These are phyloP conservation scores for Rhincodon typus DNA, from an alignment of 2,797 vertebrate genomes.

Conservation along the genomic window DNA sequence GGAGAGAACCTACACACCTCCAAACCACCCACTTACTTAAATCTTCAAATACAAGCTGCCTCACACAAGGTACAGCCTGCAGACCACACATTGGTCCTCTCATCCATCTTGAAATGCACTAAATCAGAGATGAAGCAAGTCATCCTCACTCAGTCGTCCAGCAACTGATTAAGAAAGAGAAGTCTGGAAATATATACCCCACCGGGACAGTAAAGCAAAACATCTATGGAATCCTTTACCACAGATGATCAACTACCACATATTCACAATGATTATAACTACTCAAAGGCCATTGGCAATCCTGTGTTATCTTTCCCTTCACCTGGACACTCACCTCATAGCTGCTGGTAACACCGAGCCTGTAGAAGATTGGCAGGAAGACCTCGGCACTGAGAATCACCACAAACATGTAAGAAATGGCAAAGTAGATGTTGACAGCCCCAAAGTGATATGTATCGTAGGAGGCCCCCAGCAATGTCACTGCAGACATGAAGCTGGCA, in stretches of 20 bases:
- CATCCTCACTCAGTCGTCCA: background rate
- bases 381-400: constrained; percentile 75
- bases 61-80: too few species aligned
- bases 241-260: background rate
- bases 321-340: constrained; percentile 74
- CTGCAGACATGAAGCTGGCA: constrained; percentile 92
- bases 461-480: constrained; percentile 81
- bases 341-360: constrained; percentile 78
- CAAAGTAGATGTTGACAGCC: constrained; percentile 61
- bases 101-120: too few species aligned
- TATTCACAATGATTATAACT: background rate
- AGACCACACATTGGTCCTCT: too few species aligned
- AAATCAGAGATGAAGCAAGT: too few species aligned
- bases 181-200: too few species aligned
- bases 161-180: background rate
- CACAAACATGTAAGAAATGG: constrained; percentile 63
- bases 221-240: background rate
- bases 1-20: too few species aligned
- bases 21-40: too few species aligned
- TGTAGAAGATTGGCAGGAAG: constrained; percentile 89
- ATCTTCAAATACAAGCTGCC: too few species aligned
- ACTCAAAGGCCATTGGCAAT: background rate
- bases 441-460: constrained; percentile 81
- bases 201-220: background rate
- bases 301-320: background rate